Conservation (phyloP, 2,888 invertebrate genomes). For the Meliscaeva auricollis region DNA sequence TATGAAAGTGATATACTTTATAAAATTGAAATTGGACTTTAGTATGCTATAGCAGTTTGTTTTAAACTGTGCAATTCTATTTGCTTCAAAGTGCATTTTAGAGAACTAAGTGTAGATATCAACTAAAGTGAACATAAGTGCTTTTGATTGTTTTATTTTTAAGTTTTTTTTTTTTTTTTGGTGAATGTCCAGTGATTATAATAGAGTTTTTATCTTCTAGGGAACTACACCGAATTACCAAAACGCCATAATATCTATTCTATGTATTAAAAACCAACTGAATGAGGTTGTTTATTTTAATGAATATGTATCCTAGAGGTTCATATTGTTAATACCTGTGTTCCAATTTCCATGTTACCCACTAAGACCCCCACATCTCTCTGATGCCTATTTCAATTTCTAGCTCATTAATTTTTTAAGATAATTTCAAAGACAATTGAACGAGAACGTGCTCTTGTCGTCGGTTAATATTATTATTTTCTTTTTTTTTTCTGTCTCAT, state of each 20-base stretch:
- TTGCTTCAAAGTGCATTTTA: background rate
- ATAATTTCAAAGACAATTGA: conserved; percentile 64
- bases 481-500: background rate
- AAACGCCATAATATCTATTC: background rate
- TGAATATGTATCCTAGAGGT: background rate
- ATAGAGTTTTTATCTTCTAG: too few relatives aligned
- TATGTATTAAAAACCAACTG: background rate
- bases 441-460: conserved; percentile 43
- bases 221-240: conserved; percentile 6
- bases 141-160: too few relatives aligned
- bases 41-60: conserved; percentile 8
- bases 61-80: conserved; percentile 10
- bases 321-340: too few relatives aligned
- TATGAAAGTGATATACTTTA: conserved; percentile 11
- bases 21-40: conserved; percentile 13
- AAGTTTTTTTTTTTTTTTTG: too few relatives aligned
- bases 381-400: conserved; percentile 20
- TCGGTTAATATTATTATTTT: background rate
- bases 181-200: too few relatives aligned
- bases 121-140: background rate
- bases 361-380: too few relatives aligned
- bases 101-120: background rate
- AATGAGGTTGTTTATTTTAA: conserved; percentile 21
- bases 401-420: conserved; percentile 65
- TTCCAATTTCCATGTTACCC: too few relatives aligned